Base-by-base conservation (phyloP, 2,888 invertebrate species). In the Epistrophe grossulariae region DNA sequence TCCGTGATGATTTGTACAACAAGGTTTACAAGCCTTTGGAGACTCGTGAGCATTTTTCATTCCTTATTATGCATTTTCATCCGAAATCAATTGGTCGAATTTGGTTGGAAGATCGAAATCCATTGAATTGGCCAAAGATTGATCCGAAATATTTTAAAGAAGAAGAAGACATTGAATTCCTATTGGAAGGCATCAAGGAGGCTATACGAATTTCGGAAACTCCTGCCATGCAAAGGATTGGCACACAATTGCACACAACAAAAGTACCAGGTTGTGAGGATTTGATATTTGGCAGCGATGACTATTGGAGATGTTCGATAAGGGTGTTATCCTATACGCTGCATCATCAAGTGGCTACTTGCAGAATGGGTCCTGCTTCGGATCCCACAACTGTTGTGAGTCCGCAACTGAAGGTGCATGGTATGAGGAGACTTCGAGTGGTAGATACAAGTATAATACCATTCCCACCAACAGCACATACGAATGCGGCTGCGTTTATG, bases 31-130 rank as follows among this genome's bases (percentile, higher is more conserved):
- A 93, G 62, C 92, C 94, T 0, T 90, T 96, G 17, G 94, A 94
- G 68, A 92, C 92, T 13, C 88, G 88, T 73, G 96, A 94, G 93
- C 94, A 94, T 17, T 96, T 94, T 93, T 94, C 93, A 59, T 92
- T 95, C 15, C 94, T 96, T 72, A 95, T 96, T 0, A 95, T 97
- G 93, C 92, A 97, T 40, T 94, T 97, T 68, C 95, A 96, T 90
- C 97, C 97, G 0, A 94, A 95, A 90, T 97, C 97, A 15, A 93
- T 94, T 24, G 97, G 97, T 0, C 93, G 94, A 7, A 89, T 97
- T 0, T 94, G 94, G 91, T 93, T 98, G 15, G 95, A 94, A 89
- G 95, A 96, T 52, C 95, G 93, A 31, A 89, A 96, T 90, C 95
- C 95, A 0, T 91, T 93, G 48, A 93, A 94, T 35, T 94, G 94